These are phyloP conservation scores for Triplophysa dalaica DNA, from an alignment of 2,113 vertebrate species.

Conservation along the genomic window DNA sequence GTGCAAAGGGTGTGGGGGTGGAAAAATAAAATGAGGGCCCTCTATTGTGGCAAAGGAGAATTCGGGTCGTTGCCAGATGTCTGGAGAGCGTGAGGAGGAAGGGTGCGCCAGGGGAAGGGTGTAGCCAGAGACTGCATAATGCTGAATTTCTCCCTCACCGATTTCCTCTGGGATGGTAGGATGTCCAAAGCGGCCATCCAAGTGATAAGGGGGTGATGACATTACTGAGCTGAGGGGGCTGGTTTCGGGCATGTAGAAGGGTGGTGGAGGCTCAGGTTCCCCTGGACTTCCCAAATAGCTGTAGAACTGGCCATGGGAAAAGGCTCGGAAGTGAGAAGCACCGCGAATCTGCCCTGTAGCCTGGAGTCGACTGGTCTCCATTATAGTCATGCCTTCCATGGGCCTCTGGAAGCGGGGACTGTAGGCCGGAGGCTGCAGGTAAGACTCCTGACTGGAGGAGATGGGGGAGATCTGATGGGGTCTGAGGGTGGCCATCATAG, in stretches of 20 bases:
- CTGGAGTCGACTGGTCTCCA: conserved; percentile 86
- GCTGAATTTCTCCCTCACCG: conserved; percentile 79
- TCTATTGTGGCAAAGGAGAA: conserved; percentile 91
- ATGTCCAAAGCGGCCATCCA: conserved; percentile 91
- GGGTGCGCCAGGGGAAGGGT: conserved; percentile 91
- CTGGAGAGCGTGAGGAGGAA: conserved; percentile 88
- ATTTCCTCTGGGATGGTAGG: conserved; percentile 94
- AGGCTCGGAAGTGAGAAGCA: conserved; percentile 85
- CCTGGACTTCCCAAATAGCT: conserved; percentile 92
- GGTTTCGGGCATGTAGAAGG: conserved; percentile 97
- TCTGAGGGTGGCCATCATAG: conserved; percentile 87
- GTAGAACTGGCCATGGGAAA: conserved; percentile 86
- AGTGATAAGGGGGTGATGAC: conserved; percentile 92
- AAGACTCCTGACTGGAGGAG: conserved; percentile 96
- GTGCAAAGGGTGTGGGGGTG: conserved; percentile 79
- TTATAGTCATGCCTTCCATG: conserved; percentile 86
- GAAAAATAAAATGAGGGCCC: conserved; percentile 89
- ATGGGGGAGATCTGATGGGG: conserved; percentile 90
- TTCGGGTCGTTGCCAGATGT: conserved; percentile 90
- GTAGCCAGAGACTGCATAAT: conserved; percentile 88
- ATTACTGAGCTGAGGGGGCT: conserved; percentile 96
- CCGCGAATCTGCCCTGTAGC: conserved; percentile 87
- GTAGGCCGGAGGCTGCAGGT: conserved; percentile 97
- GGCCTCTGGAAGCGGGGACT: conserved; percentile 93
- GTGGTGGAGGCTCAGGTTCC: conserved; percentile 88